phyloP scores from a whole-genome alignment of 2,888 invertebrate genomes.

The Notocelia uddmanniana region DNA sequence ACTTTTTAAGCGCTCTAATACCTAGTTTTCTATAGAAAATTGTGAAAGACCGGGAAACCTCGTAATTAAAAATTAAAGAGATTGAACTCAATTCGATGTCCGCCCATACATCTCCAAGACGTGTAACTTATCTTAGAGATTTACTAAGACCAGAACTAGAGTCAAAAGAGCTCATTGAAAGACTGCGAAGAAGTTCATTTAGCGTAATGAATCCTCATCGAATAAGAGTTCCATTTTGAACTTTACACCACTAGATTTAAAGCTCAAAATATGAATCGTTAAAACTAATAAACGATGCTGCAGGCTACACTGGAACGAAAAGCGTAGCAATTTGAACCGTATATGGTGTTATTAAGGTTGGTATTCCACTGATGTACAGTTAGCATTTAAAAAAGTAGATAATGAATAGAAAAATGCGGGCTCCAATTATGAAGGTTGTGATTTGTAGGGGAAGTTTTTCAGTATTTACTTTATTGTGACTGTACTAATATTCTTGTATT shows the following conservation, averaged over 20 bases:
- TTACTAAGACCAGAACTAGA: conserved; percentile 2
- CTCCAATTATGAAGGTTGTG: conserved; percentile 41
- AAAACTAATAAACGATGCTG: conserved; percentile 25
- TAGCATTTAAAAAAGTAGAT: conserved; percentile 25
- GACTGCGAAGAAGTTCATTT: conserved; percentile 38
- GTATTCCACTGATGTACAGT: not conserved
- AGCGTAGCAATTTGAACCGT: not conserved
- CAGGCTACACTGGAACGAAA: not conserved
- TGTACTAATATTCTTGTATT: conserved; percentile 11
- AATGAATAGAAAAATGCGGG: conserved; percentile 34
- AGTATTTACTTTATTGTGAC: conserved; percentile 30
- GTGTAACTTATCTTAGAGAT: conserved; percentile 3
- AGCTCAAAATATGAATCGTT: not conserved
- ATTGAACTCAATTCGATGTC: not conserved
- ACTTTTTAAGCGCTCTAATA: not conserved
- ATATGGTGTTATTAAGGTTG: not conserved
- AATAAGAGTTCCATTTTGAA: conserved; percentile 15
- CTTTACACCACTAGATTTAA: not conserved
- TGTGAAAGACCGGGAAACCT: not conserved
- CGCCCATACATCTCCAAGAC: not conserved
- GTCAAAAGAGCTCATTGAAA: conserved; percentile 33
- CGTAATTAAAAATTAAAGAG: not conserved
- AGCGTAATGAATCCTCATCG: conserved; percentile 31
- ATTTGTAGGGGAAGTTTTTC: conserved; percentile 35
- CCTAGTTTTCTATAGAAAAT: not conserved